Percentiles rank a stretch among this genome's conserved stretches.
These are phyloP conservation scores for Sinella curviseta DNA, from an alignment of 1,140 invertebrate species.

Conservation along the genomic window DNA sequence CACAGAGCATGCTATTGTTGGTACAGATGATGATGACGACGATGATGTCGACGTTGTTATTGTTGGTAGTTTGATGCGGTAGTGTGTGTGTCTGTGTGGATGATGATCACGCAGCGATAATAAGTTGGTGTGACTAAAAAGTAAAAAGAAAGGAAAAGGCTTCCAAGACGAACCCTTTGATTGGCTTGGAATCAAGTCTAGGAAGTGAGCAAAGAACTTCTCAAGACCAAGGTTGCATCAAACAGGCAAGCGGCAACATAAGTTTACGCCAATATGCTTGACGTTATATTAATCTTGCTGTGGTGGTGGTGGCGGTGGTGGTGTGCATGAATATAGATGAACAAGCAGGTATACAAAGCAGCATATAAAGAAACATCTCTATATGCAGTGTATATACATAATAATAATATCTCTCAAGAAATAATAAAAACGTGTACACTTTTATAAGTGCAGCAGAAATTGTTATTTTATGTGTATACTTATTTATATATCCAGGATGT, in stretches of 20 bases:
- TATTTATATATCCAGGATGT: slow-evolving; percentile 22
- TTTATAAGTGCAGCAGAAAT: neutral
- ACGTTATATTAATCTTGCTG: slow-evolving; percentile 13
- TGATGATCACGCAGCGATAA: slow-evolving; percentile 23
- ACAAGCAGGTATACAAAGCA: no score
- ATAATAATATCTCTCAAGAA: neutral
- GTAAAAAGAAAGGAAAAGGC: slow-evolving; percentile 21
- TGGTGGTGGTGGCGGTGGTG: no score
- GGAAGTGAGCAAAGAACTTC: slow-evolving; percentile 9
- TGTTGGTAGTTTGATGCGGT: neutral
- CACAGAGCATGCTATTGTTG: neutral
- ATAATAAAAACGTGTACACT: neutral
- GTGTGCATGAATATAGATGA: neutral
- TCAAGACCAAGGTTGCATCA: slow-evolving; percentile 19
- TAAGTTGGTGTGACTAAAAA: slow-evolving; percentile 24
- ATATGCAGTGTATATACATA: neutral
- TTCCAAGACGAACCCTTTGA: slow-evolving; percentile 25
- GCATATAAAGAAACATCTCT: no score
- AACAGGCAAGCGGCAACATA: neutral
- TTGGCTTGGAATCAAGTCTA: slow-evolving; percentile 17
- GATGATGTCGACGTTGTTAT: neutral
- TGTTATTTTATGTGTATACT: neutral
- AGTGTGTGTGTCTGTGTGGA: neutral
- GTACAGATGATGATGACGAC: no score
- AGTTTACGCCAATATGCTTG: neutral